Conservation (phyloP, 2,888 invertebrate species). For the Euphydryas editha region DNA sequence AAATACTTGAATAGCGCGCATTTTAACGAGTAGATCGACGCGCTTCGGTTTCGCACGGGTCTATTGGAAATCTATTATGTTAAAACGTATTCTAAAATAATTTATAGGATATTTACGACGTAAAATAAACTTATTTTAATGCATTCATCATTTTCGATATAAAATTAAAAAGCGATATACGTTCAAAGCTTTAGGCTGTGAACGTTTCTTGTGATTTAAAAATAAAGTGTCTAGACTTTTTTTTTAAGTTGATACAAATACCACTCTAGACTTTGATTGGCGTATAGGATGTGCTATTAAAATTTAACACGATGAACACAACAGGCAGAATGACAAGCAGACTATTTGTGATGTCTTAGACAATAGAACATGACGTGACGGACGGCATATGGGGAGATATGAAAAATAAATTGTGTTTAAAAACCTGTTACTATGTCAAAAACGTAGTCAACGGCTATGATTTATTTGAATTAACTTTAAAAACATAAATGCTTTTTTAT, state of each 20-base stretch:
- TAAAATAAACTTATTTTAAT: neutral
- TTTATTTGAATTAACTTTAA: neutral
- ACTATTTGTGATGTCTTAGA: constrained; percentile 46
- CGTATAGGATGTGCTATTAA: constrained; percentile 21
- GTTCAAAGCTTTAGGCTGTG: neutral
- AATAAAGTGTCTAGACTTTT: constrained; percentile 2
- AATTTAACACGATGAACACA: constrained; percentile 14
- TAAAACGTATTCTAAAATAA: constrained; percentile 1
- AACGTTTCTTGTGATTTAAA: neutral
- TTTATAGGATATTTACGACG: too few species aligned
- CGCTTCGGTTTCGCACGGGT: neutral
- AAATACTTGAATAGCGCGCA: neutral
- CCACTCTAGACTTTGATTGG: constrained; percentile 25
- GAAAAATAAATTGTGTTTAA: constrained; percentile 2
- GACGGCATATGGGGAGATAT: constrained; percentile 3
- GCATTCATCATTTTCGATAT: neutral
- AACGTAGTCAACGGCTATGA: neutral
- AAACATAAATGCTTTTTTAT: neutral
- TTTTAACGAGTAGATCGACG: constrained; percentile 1
- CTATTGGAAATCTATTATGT: neutral
- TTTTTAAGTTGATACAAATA: neutral
- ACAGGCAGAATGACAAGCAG: constrained; percentile 39
- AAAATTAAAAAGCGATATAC: neutral
- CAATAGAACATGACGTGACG: constrained; percentile 21
- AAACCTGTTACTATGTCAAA: constrained; percentile 10